A percentile compares a stretch with the other conserved stretches of the same genome.
Conservation (phyloP, 2,113 vertebrate species). For the Megaleporinus macrocephalus region DNA sequence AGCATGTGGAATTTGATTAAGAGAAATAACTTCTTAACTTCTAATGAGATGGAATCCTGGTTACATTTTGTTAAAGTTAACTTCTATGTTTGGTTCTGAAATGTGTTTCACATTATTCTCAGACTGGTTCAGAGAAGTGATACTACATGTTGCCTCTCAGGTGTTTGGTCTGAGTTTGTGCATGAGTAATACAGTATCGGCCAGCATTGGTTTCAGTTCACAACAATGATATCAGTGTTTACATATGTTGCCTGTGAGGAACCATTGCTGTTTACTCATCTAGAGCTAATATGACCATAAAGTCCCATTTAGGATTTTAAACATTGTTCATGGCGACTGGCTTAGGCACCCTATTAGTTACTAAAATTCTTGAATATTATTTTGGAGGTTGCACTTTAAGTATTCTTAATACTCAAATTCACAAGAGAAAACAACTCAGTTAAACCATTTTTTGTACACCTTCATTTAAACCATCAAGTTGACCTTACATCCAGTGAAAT, state of each 20-base stretch:
- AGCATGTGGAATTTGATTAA: constrained; percentile 1
- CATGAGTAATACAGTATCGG: constrained; percentile 53
- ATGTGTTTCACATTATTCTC: background rate
- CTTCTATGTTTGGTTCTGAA: background rate
- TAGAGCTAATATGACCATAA: background rate
- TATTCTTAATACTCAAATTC: too few species aligned
- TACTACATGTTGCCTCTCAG: background rate
- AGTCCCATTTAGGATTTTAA: background rate
- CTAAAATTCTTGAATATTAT: too few species aligned
- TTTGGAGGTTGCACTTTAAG: too few species aligned
- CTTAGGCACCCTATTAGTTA: too few species aligned
- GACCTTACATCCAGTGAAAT: too few species aligned
- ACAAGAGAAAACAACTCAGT: too few species aligned
- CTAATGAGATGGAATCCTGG: background rate
- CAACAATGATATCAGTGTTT: constrained; percentile 72
- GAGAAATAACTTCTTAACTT: background rate
- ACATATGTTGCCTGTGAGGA: constrained; percentile 53
- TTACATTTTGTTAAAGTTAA: background rate
- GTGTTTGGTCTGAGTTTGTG: background rate
- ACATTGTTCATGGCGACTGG: too few species aligned
- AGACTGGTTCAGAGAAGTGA: background rate
- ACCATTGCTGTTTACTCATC: constrained; percentile 16
- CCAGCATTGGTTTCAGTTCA: constrained; percentile 64
- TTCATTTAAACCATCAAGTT: too few species aligned
- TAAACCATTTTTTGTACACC: too few species aligned